Base-by-base conservation (phyloP, 2,888 invertebrate species). In the Lycaena phlaeas region DNA sequence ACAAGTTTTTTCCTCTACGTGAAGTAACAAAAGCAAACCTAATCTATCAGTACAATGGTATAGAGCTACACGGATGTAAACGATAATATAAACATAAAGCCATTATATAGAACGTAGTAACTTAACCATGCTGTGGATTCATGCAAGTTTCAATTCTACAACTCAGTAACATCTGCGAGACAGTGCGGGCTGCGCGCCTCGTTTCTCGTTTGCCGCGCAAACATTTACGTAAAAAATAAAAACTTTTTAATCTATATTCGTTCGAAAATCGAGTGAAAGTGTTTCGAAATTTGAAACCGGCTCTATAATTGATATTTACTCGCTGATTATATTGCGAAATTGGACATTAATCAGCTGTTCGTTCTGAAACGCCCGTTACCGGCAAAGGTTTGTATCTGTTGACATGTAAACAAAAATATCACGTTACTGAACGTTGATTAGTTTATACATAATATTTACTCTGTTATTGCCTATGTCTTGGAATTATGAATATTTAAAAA, bases 101-200 rank as follows among this genome's bases (percentile, higher is more conserved):
- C 22, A 22, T 22, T 7, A 22, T 22, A 14, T 14, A n/a, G 14
- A 15, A 17, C 9, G 60, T 51, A 50, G 51, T 50, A 65, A 65
- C 59, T 61, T 59, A 56, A 49, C 58, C 63, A 53, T 34, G 11
- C 22, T 9, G 12, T 18, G 11, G 11, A 17, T 27, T 27, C 27
- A 38, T 27, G 27, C 34, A 34, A 34, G 22, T 34, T 34, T 12
- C 34, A 37, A 11, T 27, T 37, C 26, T 37, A 6, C 14, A 45
- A 48, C 52, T 71, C 76, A 81, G 81, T 81, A 69, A 64, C 59
- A 65, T 71, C 59, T 54, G 64, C 40, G 72, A 71, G 65, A 64
- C 59, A 64, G 68, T 36, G 57, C 57, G 58, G 68, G 64, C 66
- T 57, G 74, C 78, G 72, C 79, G 81, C 69, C 64, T 71, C 64